Conservation (phyloP, 2,888 invertebrate species). For the Nomada flava region DNA sequence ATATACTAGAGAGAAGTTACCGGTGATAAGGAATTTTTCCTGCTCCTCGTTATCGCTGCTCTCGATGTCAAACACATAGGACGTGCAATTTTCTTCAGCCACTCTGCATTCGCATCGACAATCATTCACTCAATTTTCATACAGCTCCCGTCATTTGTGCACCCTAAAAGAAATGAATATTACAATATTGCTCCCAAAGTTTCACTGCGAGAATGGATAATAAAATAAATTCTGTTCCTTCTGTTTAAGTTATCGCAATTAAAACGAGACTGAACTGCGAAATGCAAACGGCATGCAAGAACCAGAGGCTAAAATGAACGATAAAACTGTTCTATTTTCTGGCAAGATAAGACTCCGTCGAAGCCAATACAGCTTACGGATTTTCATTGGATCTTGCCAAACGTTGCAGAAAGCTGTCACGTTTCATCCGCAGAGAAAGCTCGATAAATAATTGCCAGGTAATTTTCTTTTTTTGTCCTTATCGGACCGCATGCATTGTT, state of each 20-base stretch:
- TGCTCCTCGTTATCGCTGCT: slow-evolving; percentile 11
- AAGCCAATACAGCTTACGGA: slow-evolving; percentile 55
- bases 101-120: slow-evolving; percentile 3
- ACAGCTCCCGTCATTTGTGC: too few species aligned
- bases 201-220: too few species aligned
- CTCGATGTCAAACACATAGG: neutral
- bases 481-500: neutral
- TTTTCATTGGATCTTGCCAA: slow-evolving; percentile 48
- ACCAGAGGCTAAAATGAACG: slow-evolving; percentile 43
- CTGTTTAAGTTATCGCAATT: neutral
- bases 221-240: too few species aligned
- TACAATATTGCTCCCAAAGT: too few species aligned
- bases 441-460: slow-evolving; percentile 15
- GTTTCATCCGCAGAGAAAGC: slow-evolving; percentile 33
- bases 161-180: too few species aligned
- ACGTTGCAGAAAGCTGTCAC: slow-evolving; percentile 45
- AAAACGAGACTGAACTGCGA: slow-evolving; percentile 11
- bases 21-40: slow-evolving; percentile 39
- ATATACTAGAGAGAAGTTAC: slow-evolving; percentile 22
- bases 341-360: slow-evolving; percentile 49
- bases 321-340: slow-evolving; percentile 46
- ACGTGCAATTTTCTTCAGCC: neutral
- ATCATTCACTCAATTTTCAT: neutral
- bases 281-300: slow-evolving; percentile 44
- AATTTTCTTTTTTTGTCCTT: neutral